Percentiles rank a stretch among this genome's conserved stretches.
Evolutionary conservation across 2,113 vertebrate species (phyloP).

Genomic region (Ursus arctos): DNA sequence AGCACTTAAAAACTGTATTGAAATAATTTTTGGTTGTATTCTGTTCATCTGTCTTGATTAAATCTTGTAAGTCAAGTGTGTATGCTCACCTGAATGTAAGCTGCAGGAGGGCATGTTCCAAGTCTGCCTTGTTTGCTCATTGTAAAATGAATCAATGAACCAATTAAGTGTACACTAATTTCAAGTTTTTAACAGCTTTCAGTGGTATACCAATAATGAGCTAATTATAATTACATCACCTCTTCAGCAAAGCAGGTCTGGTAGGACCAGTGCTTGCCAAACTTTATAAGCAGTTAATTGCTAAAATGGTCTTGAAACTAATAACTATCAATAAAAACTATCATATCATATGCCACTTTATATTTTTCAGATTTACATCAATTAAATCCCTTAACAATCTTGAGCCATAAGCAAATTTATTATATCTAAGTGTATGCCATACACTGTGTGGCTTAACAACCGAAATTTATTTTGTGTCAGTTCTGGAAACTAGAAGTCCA

Average conservation of each 20-base stretch:
- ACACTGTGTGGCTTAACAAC: background rate
- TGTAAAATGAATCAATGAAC: background rate
- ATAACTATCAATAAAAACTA: background rate
- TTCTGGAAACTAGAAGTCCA: background rate
- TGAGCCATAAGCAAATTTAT: background rate
- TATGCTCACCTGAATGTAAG: background rate
- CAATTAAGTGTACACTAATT: background rate
- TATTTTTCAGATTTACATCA: background rate
- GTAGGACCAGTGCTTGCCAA: background rate
- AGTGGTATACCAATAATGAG: background rate
- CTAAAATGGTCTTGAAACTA: background rate
- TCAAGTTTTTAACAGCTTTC: background rate
- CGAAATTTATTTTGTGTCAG: background rate
- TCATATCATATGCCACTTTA: background rate
- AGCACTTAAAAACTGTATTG: background rate
- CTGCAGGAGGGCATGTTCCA: background rate
- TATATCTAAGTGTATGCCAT: background rate
- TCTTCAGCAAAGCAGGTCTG: slow-evolving; percentile 3
- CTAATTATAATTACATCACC: background rate
- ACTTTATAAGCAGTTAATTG: background rate
- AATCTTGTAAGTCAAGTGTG: background rate
- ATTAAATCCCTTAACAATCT: background rate
- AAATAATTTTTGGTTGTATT: background rate
- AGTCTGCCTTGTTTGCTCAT: background rate
- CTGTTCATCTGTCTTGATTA: background rate